phyloP scores from a whole-genome alignment of 2,888 invertebrate genomes.

The Drosophila borborema region DNA sequence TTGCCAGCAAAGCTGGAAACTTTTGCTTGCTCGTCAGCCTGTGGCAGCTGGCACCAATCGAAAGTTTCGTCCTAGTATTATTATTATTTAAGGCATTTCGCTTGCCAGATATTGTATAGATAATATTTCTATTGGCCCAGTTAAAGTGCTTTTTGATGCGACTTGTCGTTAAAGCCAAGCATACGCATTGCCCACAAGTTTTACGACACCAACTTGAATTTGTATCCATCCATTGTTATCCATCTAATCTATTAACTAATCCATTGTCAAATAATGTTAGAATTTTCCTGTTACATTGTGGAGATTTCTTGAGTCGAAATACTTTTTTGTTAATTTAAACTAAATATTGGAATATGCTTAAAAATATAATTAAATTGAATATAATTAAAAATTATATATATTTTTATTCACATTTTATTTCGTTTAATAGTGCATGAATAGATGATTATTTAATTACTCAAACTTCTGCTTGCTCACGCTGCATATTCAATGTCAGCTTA shows the following conservation, averaged over 20 bases:
- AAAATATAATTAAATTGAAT: too few species aligned
- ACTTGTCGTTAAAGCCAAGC: slow-evolving; percentile 31
- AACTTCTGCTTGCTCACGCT: not conserved
- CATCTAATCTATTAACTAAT: slow-evolving; percentile 4
- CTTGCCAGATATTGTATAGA: slow-evolving; percentile 19
- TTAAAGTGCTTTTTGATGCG: slow-evolving; percentile 36
- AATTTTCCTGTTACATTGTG: not conserved
- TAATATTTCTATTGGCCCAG: slow-evolving; percentile 39
- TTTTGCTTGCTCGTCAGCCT: slow-evolving; percentile 63
- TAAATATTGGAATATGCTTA: too few species aligned
- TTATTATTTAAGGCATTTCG: slow-evolving; percentile 53
- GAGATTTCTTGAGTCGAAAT: not conserved
- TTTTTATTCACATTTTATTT: too few species aligned
- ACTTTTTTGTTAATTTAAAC: not conserved
- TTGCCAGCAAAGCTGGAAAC: slow-evolving; percentile 58
- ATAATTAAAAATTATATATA: too few species aligned
- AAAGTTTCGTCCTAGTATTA: slow-evolving; percentile 43
- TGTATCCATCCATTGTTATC: too few species aligned
- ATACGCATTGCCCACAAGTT: slow-evolving; percentile 8
- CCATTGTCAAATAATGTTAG: not conserved
- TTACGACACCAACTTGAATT: slow-evolving; percentile 1
- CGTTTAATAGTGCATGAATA: too few species aligned
- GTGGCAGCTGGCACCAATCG: slow-evolving; percentile 72
- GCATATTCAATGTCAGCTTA: not conserved
- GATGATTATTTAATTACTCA: too few species aligned